Conservation (phyloP, 53 echinoderm and acorn worm species). For the Zoroaster sp. region DNA sequence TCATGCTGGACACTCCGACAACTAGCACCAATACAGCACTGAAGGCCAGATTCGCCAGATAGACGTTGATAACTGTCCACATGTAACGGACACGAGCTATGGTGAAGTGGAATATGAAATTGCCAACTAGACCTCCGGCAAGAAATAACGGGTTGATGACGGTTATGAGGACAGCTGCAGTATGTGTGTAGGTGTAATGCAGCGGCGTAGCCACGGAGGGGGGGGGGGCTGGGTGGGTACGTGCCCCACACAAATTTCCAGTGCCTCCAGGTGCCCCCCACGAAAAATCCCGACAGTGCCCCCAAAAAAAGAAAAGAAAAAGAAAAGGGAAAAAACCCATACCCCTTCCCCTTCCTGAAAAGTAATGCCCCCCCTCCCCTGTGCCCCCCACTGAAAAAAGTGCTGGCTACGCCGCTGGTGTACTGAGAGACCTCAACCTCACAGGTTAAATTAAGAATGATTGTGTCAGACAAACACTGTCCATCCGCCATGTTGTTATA, state of each 20-base stretch:
- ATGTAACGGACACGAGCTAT: constrained; percentile 70
- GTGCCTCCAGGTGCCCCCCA: no score
- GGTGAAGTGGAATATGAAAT: constrained; percentile 66
- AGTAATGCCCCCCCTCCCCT: no score
- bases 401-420: not conserved
- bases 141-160: constrained; percentile 70
- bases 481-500: not conserved
- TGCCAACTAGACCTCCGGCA: constrained; percentile 49
- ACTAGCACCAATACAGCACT: constrained; percentile 60
- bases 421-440: not conserved
- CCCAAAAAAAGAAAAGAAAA: no score
- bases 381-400: no score
- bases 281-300: no score
- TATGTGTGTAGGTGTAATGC: constrained; percentile 26
- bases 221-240: no score
- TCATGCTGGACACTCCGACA: constrained; percentile 44
- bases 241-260: no score
- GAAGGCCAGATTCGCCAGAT: constrained; percentile 72
- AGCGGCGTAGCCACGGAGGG: not conserved
- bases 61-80: constrained; percentile 81
- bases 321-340: no score
- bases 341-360: no score
- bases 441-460: not conserved
- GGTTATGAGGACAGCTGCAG: constrained; percentile 56
- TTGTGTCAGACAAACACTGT: not conserved